phyloP scores from a whole-genome alignment of 64 coral and sea anemone genomes.

The Acropora yongei region DNA sequence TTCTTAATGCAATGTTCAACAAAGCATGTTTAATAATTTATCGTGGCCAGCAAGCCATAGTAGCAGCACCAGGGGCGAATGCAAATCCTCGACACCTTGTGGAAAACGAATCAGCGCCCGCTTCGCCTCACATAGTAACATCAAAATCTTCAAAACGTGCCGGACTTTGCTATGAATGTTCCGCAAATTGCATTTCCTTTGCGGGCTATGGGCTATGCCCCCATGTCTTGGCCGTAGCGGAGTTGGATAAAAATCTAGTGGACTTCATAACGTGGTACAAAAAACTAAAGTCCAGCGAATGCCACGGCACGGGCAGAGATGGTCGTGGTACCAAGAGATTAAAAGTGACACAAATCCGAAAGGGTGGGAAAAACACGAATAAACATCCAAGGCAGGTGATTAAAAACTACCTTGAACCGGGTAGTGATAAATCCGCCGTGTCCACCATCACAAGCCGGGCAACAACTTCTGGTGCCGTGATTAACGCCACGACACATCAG shows the following conservation, averaged over 20 bases:
- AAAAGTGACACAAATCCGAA: constrained; percentile 62
- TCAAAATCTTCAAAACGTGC: not conserved
- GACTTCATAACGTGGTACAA: constrained; percentile 52
- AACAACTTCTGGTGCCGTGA: constrained; percentile 10
- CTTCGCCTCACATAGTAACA: constrained; percentile 11
- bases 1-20: constrained; percentile 23
- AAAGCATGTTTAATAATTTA: not conserved
- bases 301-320: constrained; percentile 19
- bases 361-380: constrained; percentile 59
- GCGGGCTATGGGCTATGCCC: constrained; percentile 50
- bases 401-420: constrained; percentile 21
- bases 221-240: constrained; percentile 62
- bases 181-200: constrained; percentile 38
- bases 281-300: constrained; percentile 18
- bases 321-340: constrained; percentile 51
- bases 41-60: not conserved
- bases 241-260: constrained; percentile 28
- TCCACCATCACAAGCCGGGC: not conserved
- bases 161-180: constrained; percentile 41
- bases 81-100: constrained; percentile 13
- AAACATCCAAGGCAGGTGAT: constrained; percentile 51
- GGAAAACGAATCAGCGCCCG: constrained; percentile 26
- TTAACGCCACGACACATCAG: constrained; percentile 10
- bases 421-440: not conserved
- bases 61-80: constrained; percentile 42